Percentiles rank a stretch among this genome's conserved stretches.
phyloP scores from a whole-genome alignment of 2,797 vertebrate genomes.

The Muraenolepis orangiensis region DNA sequence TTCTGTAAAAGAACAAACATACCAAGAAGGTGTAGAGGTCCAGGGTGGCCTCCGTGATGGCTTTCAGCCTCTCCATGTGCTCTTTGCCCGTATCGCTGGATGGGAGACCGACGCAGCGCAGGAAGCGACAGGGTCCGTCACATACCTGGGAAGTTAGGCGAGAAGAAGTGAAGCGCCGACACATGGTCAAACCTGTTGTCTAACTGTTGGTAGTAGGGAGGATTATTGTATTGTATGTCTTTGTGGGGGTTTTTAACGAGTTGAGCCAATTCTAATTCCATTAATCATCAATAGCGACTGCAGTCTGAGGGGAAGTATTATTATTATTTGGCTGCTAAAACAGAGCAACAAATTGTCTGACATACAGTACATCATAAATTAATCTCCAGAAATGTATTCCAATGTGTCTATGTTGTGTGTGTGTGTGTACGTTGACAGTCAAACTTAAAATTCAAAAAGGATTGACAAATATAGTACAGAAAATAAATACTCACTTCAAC shows the following conservation, averaged over 20 bases:
- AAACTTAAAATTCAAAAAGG: not conserved
- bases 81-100: conserved; percentile 39
- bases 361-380: too few relatives aligned
- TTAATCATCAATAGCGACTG: too few relatives aligned
- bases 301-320: too few relatives aligned
- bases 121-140: conserved; percentile 52
- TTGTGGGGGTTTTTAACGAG: too few relatives aligned
- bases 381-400: too few relatives aligned
- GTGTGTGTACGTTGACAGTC: not conserved
- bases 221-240: too few relatives aligned
- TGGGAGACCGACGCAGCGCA: conserved; percentile 67
- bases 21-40: conserved; percentile 76
- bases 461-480: not conserved
- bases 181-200: too few relatives aligned
- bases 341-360: too few relatives aligned
- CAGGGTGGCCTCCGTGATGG: conserved; percentile 59
- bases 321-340: too few relatives aligned
- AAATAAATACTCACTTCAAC: not conserved
- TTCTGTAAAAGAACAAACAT: not conserved
- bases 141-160: conserved; percentile 32
- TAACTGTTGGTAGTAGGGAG: not conserved
- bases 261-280: too few relatives aligned
- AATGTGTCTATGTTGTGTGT: not conserved
- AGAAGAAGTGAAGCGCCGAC: too few relatives aligned
- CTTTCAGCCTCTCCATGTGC: conserved; percentile 62